A percentile compares a stretch with the other conserved stretches of the same genome.
Evolutionary conservation across 2,113 vertebrate genomes (phyloP).

Genomic region (Leptosomus discolor): DNA sequence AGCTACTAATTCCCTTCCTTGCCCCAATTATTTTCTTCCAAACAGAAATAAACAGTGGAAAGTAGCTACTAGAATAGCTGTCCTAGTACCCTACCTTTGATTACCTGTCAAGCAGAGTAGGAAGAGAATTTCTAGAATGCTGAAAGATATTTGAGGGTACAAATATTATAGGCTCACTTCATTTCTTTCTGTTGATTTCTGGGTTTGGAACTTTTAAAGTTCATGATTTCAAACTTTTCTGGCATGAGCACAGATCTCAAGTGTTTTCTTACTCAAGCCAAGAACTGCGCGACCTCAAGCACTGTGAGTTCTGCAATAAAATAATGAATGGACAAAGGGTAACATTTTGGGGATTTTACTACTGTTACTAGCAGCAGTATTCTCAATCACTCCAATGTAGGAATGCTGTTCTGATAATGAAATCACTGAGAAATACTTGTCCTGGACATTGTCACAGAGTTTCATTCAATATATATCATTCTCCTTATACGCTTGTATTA

Average conservation of each 20-base stretch:
- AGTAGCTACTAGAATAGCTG: not conserved
- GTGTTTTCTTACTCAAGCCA: not conserved
- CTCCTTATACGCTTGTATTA: not conserved
- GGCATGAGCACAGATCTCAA: not conserved
- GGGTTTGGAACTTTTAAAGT: not conserved
- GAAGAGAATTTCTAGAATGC: not conserved
- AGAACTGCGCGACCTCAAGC: not conserved
- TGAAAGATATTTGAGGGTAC: not conserved
- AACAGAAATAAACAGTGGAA: not conserved
- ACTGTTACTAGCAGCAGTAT: not conserved
- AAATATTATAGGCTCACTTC: not conserved
- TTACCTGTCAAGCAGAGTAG: not conserved
- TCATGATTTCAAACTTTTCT: not conserved
- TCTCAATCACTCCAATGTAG: not conserved
- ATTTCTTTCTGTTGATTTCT: not conserved
- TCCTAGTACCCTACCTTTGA: accelerated
- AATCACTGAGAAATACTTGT: not conserved
- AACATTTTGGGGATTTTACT: accelerated
- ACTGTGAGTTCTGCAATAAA: not conserved
- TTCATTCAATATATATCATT: not conserved
- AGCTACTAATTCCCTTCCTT: not conserved
- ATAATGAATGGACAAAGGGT: not conserved
- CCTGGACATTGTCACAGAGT: not conserved
- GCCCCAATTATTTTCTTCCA: not conserved
- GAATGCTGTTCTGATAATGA: not conserved